Evolutionary conservation across 1,140 invertebrate genomes (phyloP).

Genomic region (Hetaerina americana): DNA sequence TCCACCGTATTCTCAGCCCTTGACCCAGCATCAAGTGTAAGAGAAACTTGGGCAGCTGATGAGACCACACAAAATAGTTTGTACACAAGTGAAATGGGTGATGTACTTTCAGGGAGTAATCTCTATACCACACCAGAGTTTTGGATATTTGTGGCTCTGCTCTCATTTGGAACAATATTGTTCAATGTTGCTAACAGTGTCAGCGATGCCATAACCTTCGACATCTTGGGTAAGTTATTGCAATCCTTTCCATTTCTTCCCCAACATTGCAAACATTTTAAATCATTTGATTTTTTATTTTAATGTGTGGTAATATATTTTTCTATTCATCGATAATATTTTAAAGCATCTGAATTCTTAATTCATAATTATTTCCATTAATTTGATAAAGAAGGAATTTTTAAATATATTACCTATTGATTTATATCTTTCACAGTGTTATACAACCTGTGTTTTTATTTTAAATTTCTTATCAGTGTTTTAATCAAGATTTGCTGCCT

Average conservation of each 20-base stretch:
- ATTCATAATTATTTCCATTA: no score
- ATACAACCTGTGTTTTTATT: not conserved
- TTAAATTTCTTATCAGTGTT: not conserved
- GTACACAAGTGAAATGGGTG: not conserved
- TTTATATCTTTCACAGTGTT: not conserved
- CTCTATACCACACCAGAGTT: slow-evolving; percentile 44
- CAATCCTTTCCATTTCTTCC: no score
- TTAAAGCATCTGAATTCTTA: no score
- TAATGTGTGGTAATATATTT: no score
- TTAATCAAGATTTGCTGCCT: no score
- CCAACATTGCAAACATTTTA: not conserved
- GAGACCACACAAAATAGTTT: not conserved
- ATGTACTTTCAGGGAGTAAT: slow-evolving; percentile 17
- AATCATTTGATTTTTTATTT: no score
- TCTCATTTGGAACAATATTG: slow-evolving; percentile 54
- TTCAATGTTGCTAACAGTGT: slow-evolving; percentile 65
- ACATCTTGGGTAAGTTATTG: slow-evolving; percentile 60
- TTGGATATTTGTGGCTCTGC: slow-evolving; percentile 55
- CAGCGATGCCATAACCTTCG: slow-evolving; percentile 68
- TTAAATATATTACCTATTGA: not conserved
- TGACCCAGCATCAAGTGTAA: slow-evolving; percentile 11
- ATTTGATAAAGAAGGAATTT: not conserved
- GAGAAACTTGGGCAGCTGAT: slow-evolving; percentile 12
- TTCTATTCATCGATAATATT: no score
- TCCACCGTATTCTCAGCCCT: not conserved